Base-by-base conservation (phyloP, 2,113 vertebrate genomes). In the Astur gentilis region DNA sequence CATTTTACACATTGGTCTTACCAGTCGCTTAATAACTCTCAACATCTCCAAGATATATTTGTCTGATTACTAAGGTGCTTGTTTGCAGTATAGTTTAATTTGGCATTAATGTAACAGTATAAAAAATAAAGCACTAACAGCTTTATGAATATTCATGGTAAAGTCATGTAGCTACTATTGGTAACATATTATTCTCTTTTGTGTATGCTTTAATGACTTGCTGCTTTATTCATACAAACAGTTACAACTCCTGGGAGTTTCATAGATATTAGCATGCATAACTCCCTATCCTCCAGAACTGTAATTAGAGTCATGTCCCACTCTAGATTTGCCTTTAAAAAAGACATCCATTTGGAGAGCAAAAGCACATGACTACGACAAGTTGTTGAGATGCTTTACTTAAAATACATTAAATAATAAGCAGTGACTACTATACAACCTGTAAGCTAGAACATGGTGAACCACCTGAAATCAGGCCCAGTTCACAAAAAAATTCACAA, bases 121-220 rank as follows among this genome's bases (percentile, higher is more conserved):
- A 60, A 87, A 91, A 89, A 79, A 55, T 29, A 75, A 85, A 34
- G 4, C 20, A 36, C 16, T 88, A 93, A 72, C 26, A 69, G 42
- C 57, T 90, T 79, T 82, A 85, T 92, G 57, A 93, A 94, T 96
- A 93, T 88, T 93, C 61, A 83, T 83, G 6, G 9, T 44, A 76
- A 90, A 71, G 73, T 64, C 66, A 40, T 10, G 44, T 64, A 82
- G 36, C 38, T 87, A 16, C 57, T 89, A 19, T 7, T 85, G n/a
- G 36, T 60, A 87, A 71, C 13, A 13, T 67, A 52, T 60, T 77
- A 64, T 26, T 69, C 36, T 61, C 23, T 83, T 91, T 38, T 57
- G 50, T 54, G 69, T 42, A 29, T 72, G n/a, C 17, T 89, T 91
- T 88, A 85, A 93, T 88, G 44, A 67, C 66, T 85, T 64, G 47